Base-by-base conservation (phyloP, 1,140 invertebrate species). In the Rhopalosiphum maidis region DNA sequence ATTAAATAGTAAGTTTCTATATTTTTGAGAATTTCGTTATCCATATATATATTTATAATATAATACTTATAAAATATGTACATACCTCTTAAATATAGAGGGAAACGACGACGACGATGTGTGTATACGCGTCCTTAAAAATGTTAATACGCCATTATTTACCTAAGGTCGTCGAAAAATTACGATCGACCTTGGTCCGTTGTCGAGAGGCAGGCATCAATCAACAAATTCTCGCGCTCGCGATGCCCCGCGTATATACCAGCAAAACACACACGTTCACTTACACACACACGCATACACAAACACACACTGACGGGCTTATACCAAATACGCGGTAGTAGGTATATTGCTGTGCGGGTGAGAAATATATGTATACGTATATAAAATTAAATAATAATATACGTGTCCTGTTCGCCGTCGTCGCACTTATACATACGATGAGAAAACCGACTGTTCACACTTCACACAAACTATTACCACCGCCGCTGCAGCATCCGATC, bases 91-190 rank as follows among this genome's bases (percentile, higher is more conserved):
- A 68, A 68, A 68, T 68, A 68, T n/a, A 37, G 18, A 85, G 30
- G 41, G 41, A 43, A 86, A 43, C 6, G 23, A 35, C 23, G 46
- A 48, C 18, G 41, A 86, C 15, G 83, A 11, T 35, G 11, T 54
- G 87, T 54, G 37, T 60, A 18, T 41, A 90, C 23, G 37, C 37
- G 89, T 90, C 89, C 89, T 90, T 90, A 90, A 90, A 60, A 60
- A 68, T 68, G 54, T 90, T 90, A 68, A 90, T 43, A 55, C 89
- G 89, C 89, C 89, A 90, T 93, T 93, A 93, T 93, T 93, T 93
- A 93, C 91, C 77, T 93, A 93, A 93, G 91, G 91, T 93, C 91
- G 91, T 93, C 91, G 48, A 83, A 93, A 93, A 51, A 46, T 54
- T 83, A 93, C 91, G 82, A 51, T 48, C 82, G 91, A 54, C 91